phyloP scores from a whole-genome alignment of 2,113 vertebrate species.

The Bambusicola thoracicus region DNA sequence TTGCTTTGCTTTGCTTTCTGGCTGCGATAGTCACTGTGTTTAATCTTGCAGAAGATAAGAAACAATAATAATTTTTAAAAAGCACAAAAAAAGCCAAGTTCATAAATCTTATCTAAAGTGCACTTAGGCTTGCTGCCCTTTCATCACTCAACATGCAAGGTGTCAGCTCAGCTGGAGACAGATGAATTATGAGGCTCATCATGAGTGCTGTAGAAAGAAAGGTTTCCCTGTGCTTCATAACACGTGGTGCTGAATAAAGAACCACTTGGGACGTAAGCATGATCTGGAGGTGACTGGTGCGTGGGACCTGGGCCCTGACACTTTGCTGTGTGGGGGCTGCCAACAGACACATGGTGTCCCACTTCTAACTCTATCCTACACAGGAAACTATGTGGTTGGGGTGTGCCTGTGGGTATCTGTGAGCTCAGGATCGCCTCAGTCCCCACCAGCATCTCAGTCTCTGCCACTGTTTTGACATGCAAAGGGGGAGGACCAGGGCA shows the following conservation, averaged over 20 bases:
- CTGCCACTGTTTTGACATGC: background rate
- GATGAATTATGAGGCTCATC: background rate
- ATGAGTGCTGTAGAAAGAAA: background rate
- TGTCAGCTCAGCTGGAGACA: background rate
- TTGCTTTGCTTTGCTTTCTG: slow-evolving; percentile 45
- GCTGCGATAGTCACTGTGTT: background rate
- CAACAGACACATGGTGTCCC: too few relatives aligned
- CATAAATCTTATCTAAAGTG: slow-evolving; percentile 52
- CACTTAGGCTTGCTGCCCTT: slow-evolving; percentile 12
- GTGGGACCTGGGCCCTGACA: background rate
- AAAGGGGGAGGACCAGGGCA: background rate
- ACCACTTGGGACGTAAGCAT: background rate
- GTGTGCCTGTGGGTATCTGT: background rate
- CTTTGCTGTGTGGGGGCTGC: rapidly evolving
- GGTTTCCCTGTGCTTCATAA: background rate
- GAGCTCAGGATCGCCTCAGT: background rate
- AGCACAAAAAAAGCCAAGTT: background rate
- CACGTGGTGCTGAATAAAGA: background rate
- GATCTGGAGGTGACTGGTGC: rapidly evolving
- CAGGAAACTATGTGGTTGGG: background rate
- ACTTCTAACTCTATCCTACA: background rate
- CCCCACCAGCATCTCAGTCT: background rate
- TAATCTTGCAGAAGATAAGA: slow-evolving; percentile 58
- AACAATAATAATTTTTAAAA: background rate
- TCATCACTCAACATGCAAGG: background rate